Base-by-base conservation (phyloP, 2,888 invertebrate genomes). In the Encarsia formosa region DNA sequence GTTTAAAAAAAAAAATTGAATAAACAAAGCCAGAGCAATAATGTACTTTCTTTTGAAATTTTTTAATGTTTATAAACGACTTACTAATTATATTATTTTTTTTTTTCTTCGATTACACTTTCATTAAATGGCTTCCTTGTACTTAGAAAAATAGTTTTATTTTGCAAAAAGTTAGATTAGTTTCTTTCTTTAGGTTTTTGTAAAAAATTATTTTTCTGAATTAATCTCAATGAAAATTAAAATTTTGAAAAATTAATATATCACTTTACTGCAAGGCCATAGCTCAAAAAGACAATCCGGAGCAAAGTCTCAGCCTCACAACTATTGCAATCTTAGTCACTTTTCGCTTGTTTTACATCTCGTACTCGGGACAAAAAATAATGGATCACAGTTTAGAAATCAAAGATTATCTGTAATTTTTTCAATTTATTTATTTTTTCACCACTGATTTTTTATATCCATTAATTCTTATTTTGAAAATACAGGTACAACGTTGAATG, bases 111-210 rank as follows among this genome's bases (percentile, higher is more conserved):
- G n/a, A n/a, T n/a, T n/a, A n/a, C n/a, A n/a, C n/a, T n/a, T n/a
- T n/a, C n/a, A n/a, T n/a, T n/a, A n/a, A n/a, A n/a, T n/a, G n/a
- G n/a, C n/a, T n/a, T n/a, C n/a, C n/a, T n/a, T n/a, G n/a, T n/a
- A n/a, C n/a, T n/a, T n/a, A n/a, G n/a, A n/a, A n/a, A n/a, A n/a
- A n/a, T n/a, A n/a, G n/a, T n/a, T n/a, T n/a, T 18, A 22, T 2
- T 34, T 0, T 43, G 38, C 6, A 19, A 42, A 3, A 16, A 46
- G 11, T n/a, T 38, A 13, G 49, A 50, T 5, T 34, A 50, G 31
- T 54, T 43, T 23, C 50, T 41, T 13, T 2, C 50, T 11, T 47
- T 24, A 5, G 46, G 37, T 42, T 22, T 38, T n/a, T 49, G 49
- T 29, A 42, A 54, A 35, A 50, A 43, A 6, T 22, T 54, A 3